Evolutionary conservation across 2,888 invertebrate genomes (phyloP), one percentile per base, ranked within the genome.

Genomic region (Cephus pygmeus): DNA sequence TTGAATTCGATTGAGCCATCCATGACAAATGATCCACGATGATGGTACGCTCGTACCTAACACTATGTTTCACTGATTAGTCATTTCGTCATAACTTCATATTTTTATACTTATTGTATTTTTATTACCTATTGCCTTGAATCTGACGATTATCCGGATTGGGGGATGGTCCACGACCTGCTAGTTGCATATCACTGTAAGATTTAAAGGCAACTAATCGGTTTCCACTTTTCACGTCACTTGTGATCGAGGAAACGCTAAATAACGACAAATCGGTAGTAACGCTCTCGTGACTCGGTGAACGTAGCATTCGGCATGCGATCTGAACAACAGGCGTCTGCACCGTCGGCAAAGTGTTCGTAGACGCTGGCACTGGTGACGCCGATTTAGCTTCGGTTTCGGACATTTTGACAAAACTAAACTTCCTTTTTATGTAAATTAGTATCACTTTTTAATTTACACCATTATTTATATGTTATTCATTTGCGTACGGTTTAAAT

Each of bases 241-340:
- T 93, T 11, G 94, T 94, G 80, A 94, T 94, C 0, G 95, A 95
- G 2, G 95, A 95, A 31, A 95, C 94, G 79, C 96, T 96, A 92
- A 96, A 96, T 79, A 96, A 92, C 0, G 96, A 96, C 76, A 97
- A 92, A 91, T 97, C 96, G 0, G 96, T 97, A 23, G 96, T 96
- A 85, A 97, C 96, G 31, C 96, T 96, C 92, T 97, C 97, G 92
- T 96, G 96, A 31, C 96, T 96, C 9, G 96, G 96, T 1, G 96
- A 96, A 76, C 96, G 93, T 81, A 95, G 90, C 92, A 95, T 94
- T 80, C 95, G 94, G 87, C 94, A 94, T 83, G 93, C 89, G 75
- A 93, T 93, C 84, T 92, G 92, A 82, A 93, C 87, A 23, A 92
- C 92, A 12, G 93, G 93, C 73, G 93, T 92, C 83, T 93, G 93